Percentiles rank a stretch among this genome's conserved stretches.
Conservation (phyloP, 2,888 invertebrate genomes). For the Hylaea fasciaria region DNA sequence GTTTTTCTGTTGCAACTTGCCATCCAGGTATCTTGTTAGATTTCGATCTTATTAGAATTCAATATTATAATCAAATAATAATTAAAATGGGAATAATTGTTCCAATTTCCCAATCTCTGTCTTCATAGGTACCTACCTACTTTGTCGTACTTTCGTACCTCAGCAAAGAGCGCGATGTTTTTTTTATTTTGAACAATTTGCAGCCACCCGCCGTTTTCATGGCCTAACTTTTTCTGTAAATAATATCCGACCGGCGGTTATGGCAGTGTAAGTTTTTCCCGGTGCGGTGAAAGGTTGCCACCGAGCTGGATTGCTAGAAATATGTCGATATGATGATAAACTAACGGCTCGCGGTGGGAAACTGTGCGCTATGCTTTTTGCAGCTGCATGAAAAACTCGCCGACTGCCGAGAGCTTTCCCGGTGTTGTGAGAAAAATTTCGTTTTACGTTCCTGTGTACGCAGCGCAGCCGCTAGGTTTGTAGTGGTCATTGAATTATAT, state of each 20-base stretch:
- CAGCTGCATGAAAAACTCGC: slow-evolving; percentile 31
- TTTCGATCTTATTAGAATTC: too few species aligned
- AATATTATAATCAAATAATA: too few species aligned
- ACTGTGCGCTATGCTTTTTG: slow-evolving; percentile 45
- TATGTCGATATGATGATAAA: slow-evolving; percentile 74
- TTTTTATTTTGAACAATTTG: neutral
- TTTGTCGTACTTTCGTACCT: too few species aligned
- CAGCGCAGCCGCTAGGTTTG: neutral
- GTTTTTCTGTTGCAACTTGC: too few species aligned
- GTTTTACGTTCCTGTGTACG: slow-evolving; percentile 2
- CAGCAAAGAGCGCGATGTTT: too few species aligned
- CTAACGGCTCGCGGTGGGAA: slow-evolving; percentile 67
- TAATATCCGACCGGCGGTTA: slow-evolving; percentile 73
- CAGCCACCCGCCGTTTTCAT: slow-evolving; percentile 49
- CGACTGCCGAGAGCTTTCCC: slow-evolving; percentile 29
- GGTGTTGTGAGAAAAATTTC: slow-evolving; percentile 26
- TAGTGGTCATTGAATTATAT: neutral
- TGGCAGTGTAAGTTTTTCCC: slow-evolving; percentile 81
- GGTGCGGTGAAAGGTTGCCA: slow-evolving; percentile 79
- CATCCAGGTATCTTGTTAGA: too few species aligned
- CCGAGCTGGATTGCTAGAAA: slow-evolving; percentile 70
- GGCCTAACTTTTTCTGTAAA: slow-evolving; percentile 78
- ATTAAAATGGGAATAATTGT: too few species aligned
- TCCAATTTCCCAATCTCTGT: too few species aligned
- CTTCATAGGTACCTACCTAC: too few species aligned